These are phyloP conservation scores for Aplochiton taeniatus DNA, from an alignment of 2,797 vertebrate genomes.

Conservation along the genomic window DNA sequence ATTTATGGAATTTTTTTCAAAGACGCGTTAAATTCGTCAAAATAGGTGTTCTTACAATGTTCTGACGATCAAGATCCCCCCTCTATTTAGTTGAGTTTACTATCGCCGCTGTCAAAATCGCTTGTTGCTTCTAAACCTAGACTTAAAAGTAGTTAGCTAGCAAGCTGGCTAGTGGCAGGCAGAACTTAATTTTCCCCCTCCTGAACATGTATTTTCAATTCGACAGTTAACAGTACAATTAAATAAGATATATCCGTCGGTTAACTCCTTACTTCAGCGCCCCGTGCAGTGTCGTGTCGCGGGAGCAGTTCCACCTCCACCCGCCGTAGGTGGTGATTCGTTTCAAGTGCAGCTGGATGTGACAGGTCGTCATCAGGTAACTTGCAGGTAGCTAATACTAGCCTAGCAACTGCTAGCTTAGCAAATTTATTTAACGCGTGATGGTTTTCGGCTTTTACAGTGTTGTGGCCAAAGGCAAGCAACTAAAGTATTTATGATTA, in stretches of 20 bases:
- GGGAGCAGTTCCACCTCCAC: not conserved
- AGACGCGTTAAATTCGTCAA: too few species aligned
- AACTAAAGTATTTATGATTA: too few species aligned
- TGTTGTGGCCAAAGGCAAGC: too few species aligned
- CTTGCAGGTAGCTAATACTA: not conserved
- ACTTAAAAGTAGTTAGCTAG: conserved; percentile 65
- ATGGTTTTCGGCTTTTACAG: too few species aligned
- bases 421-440: not conserved
- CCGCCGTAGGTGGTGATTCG: conserved; percentile 23
- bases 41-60: too few species aligned
- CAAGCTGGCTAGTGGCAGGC: conserved; percentile 55
- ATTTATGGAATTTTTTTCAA: not conserved
- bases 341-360: conserved; percentile 69
- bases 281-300: not conserved
- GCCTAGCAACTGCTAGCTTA: not conserved
- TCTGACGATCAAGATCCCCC: conserved; percentile 3
- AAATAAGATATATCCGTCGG: not conserved
- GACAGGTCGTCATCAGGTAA: conserved; percentile 72
- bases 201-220: conserved; percentile 8
- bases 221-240: conserved; percentile 39
- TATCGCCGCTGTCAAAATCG: conserved; percentile 73
- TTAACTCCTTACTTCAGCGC: not conserved
- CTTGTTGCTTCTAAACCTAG: conserved; percentile 74
- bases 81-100: conserved; percentile 27
- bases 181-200: conserved; percentile 21